Base-by-base conservation (phyloP, 1,140 invertebrate genomes). In the Babylonia areolata region DNA sequence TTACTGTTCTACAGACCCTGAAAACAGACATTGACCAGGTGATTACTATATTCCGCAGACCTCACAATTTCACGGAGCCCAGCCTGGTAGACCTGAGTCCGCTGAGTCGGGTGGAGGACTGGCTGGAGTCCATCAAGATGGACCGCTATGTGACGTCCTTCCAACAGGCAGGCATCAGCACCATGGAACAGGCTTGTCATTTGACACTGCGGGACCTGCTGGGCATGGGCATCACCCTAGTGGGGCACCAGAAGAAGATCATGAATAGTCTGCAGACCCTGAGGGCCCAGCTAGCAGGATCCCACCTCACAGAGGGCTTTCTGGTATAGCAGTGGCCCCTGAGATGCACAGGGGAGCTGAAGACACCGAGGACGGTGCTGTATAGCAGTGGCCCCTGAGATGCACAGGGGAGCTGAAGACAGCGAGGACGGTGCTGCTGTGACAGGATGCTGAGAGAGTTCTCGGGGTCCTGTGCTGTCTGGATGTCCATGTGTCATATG, bases 161-260 rank as follows among this genome's bases (percentile, higher is more conserved):
- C 94, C 96, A 97, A 91, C 96, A 96, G 86, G 97, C 97, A 78
- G 97, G 97, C 71, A 96, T 98, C 64, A 96, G 95, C 42, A 97
- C 96, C 37, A 96, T 98, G 96, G 97, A 98, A 91, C 96, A 97
- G n/a, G 97, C 81, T 5, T 96, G 97, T 17, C 95, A 96, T 81
- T 96, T 99, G 79, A 99, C 97, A 54, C 97, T 98, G 40, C 97
- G 98, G 92, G 98, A 99, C 94, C 95, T 99, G 83, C 97, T 97
- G 96, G 97, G 89, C 95, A 85, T 99, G 86, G 98, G 98, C 42
- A 97, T 99, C 88, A 98, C 97, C 23, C 96, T 99, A 75, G 98
- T 99, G n/a, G 98, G 98, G 54, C 98, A 99, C 95, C 98, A 99
- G 94, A 99, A 99, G 95, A 99, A 99, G 95, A 99, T 99, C 85